phyloP scores from a whole-genome alignment of 2,888 invertebrate species.

The Caenorhabditis uteleia region DNA sequence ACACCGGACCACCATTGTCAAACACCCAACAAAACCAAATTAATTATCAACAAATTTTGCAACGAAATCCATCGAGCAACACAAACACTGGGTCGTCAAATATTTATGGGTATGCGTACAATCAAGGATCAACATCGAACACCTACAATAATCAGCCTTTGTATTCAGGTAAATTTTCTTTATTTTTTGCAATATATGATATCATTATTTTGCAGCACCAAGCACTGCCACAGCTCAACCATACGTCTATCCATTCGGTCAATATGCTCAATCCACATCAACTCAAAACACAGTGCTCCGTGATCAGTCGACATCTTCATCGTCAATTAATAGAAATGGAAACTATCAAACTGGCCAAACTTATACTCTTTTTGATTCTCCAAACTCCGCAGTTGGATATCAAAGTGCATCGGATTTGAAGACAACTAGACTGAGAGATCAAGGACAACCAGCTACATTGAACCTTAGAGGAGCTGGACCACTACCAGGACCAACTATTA shows the following conservation, averaged over 20 bases:
- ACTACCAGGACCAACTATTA: conserved; percentile 34
- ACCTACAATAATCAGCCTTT: conserved; percentile 23
- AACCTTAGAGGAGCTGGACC: conserved; percentile 38
- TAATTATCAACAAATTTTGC: conserved; percentile 51
- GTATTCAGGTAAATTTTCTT: conserved; percentile 21
- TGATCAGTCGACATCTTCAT: conserved; percentile 11
- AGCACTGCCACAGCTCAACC: conserved; percentile 15
- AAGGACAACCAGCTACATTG: conserved; percentile 13
- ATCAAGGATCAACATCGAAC: conserved; percentile 4
- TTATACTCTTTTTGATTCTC: conserved; percentile 30
- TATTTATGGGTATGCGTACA: conserved; percentile 33
- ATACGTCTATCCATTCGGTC: conserved; percentile 39
- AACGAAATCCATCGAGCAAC: conserved; percentile 13
- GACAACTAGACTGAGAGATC: conserved; percentile 41
- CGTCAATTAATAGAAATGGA: not conserved
- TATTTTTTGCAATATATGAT: not conserved
- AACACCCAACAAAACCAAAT: conserved; percentile 48
- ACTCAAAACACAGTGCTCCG: conserved; percentile 26
- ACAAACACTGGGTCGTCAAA: conserved; percentile 14
- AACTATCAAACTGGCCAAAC: conserved; percentile 11
- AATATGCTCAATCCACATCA: conserved; percentile 14
- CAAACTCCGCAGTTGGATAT: conserved; percentile 25
- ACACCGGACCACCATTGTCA: conserved; percentile 39
- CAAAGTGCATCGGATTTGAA: conserved; percentile 43
- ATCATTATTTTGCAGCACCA: conserved; percentile 11